Base-by-base conservation (phyloP, 2,113 vertebrate genomes). In the Ophiodon elongatus region DNA sequence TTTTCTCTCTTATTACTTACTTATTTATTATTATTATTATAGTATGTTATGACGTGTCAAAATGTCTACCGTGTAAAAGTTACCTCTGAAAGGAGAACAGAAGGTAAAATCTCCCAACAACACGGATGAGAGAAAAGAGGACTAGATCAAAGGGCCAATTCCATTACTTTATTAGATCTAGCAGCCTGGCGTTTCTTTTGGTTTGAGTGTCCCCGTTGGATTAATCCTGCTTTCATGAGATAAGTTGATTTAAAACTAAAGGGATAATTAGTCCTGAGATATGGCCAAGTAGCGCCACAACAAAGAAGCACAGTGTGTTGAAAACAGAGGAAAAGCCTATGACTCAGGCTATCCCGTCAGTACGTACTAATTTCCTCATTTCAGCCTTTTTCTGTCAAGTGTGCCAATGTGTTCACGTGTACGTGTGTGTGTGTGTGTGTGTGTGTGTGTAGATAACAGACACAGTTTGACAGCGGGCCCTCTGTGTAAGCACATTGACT, bases 211-310 rank as follows among this genome's bases (percentile, higher is more conserved):
- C 75, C 59, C 62, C 1, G 27, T 66, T 86, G 78, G 74, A 92
- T 89, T 89, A 87, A 86, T 83, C 83, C 80, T 70, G 79, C 86
- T 85, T 88, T 77, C 72, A 74, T 69, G 23, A 59, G 81, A 54
- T 82, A 85, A 92, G 33, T 85, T 90, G 60, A 90, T 93, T 90
- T 50, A 50, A 21, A 50, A 21, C 47, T 21, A 88, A 31, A 27
- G 67, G 87, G 86, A 82, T 89, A 75, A 88, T 83, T 86, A 81
- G 75, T 73, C 47, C 50, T 37, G 72, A 80, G 59, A 56, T 65
- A 59, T 21, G 23, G 33, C n/a, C 33, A 67, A 62, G 56, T 19
- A 70, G 63, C 59, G 41, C 72, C 29, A 64, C 63, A 85, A 86
- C 70, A 92, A 82, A 80, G 82, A 71, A 4, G 63, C 39, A 37